phyloP scores from a whole-genome alignment of 2,797 vertebrate genomes.

The Kryptolebias ocellatus region DNA sequence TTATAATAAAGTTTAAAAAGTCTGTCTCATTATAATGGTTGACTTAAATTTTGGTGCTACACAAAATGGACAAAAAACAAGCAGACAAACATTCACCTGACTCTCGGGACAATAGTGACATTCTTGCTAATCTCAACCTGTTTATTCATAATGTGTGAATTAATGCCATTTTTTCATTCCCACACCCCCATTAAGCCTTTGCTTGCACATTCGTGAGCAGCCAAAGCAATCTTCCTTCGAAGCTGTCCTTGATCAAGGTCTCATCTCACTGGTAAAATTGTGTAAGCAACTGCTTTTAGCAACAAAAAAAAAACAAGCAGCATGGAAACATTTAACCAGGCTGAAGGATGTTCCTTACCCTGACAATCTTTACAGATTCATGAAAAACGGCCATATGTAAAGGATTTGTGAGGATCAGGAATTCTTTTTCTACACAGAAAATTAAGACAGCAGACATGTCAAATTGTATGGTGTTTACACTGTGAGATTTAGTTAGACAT shows the following conservation, averaged over 20 bases:
- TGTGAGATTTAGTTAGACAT: conserved; percentile 52
- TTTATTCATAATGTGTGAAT: neutral
- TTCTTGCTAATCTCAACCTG: conserved; percentile 5
- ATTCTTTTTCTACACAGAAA: conserved; percentile 55
- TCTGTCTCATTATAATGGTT: conserved; percentile 20
- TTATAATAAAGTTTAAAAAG: conserved; percentile 32
- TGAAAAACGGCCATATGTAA: conserved; percentile 72
- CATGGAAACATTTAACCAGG: conserved; percentile 71
- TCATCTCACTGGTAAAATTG: conserved; percentile 38
- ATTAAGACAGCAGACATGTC: conserved; percentile 38
- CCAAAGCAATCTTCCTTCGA: conserved; percentile 14
- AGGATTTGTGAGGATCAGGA: conserved; percentile 52
- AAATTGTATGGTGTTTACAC: conserved; percentile 57
- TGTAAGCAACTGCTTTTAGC: conserved; percentile 40
- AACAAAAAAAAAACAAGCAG: conserved; percentile 30
- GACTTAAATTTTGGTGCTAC: conserved; percentile 9
- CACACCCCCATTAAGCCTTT: conserved; percentile 9
- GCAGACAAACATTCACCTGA: neutral
- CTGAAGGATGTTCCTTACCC: conserved; percentile 64
- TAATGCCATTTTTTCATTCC: conserved; percentile 14
- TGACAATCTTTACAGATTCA: conserved; percentile 46
- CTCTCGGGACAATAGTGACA: neutral
- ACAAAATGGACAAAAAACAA: conserved; percentile 15
- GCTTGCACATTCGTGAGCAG: conserved; percentile 14
- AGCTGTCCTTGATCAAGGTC: conserved; percentile 51